These are phyloP conservation scores for Psittacus erithacus DNA, from an alignment of 2,113 vertebrate species.

Conservation along the genomic window DNA sequence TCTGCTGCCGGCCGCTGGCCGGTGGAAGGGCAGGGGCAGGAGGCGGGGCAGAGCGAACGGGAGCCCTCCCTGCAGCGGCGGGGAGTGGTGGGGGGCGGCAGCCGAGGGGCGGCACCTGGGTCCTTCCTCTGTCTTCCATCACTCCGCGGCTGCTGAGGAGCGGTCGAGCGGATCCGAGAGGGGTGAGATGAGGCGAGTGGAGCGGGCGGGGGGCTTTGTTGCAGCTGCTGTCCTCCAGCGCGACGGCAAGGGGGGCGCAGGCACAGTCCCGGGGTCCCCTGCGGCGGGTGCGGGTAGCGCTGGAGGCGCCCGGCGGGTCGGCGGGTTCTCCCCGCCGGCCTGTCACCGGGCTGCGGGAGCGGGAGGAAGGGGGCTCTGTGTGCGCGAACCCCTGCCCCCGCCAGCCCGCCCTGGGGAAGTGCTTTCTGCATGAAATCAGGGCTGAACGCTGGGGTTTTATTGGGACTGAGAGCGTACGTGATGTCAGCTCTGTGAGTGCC, in stretches of 20 bases:
- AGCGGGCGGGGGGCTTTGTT: background rate
- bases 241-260: background rate
- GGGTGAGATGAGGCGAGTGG: background rate
- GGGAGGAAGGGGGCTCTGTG: background rate
- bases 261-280: background rate
- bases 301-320: background rate
- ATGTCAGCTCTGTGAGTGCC: constrained; percentile 55
- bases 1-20: background rate
- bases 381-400: background rate
- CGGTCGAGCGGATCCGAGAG: background rate
- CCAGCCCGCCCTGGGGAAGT: background rate
- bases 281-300: background rate
- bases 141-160: background rate
- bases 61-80: background rate
- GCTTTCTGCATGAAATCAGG: constrained; percentile 57
- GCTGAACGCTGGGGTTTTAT: constrained; percentile 21
- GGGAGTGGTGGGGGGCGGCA: background rate
- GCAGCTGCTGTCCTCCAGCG: no score
- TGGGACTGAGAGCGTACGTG: background rate
- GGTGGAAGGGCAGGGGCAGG: background rate
- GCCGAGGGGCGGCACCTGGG: constrained; percentile 16
- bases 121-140: background rate
- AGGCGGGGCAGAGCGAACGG: background rate
- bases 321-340: background rate
- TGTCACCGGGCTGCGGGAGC: background rate